Conservation (phyloP, 2,888 invertebrate species). For the Rhopalosiphum nymphaeae region DNA sequence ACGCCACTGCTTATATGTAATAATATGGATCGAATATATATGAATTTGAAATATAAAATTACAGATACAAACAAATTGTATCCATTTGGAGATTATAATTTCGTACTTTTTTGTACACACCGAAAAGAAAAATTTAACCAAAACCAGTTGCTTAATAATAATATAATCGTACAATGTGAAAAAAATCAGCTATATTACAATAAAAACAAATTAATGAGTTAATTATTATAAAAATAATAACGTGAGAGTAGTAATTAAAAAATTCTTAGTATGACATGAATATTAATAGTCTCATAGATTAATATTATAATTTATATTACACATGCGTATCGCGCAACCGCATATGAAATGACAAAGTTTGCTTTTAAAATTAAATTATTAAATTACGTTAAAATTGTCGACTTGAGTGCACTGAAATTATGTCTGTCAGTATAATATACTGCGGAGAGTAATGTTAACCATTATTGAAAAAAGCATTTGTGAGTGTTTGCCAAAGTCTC, state of each 20-base stretch:
- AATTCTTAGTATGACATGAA: background rate
- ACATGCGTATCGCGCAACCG: background rate
- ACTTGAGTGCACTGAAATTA: background rate
- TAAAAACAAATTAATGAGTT: background rate
- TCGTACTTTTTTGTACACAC: too few relatives aligned
- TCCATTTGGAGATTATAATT: too few relatives aligned
- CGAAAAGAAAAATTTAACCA: too few relatives aligned
- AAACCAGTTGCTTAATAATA: too few relatives aligned
- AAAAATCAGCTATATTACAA: background rate
- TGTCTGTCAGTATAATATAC: background rate
- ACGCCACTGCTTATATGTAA: too few relatives aligned
- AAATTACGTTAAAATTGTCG: background rate
- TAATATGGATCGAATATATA: too few relatives aligned
- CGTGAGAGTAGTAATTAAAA: background rate
- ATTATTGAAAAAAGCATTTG: background rate
- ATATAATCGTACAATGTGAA: background rate
- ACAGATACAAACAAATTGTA: too few relatives aligned
- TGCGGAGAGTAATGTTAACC: background rate
- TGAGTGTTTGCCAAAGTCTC: too few relatives aligned
- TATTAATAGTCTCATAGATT: background rate
- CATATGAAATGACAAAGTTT: background rate
- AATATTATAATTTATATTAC: background rate
- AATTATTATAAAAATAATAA: background rate
- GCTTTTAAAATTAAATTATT: conserved; percentile 9
- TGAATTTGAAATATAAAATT: too few relatives aligned